Evolutionary conservation across 2,888 invertebrate genomes (phyloP).

Genomic region (Cacoxenus indagator): DNA sequence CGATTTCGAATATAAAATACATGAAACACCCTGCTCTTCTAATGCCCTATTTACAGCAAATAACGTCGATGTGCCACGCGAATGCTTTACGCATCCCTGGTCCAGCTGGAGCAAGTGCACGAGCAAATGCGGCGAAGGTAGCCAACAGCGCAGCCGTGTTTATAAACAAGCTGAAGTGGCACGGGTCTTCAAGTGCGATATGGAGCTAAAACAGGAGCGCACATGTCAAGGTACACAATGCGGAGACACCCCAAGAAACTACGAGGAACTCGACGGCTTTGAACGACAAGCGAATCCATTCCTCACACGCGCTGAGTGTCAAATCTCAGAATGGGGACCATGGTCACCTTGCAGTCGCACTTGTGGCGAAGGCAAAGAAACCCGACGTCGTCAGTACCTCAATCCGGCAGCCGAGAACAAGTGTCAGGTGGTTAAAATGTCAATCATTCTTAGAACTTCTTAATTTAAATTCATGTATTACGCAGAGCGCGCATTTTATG

Average conservation of each 20-base stretch:
- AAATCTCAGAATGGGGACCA: conserved; percentile 79
- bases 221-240: conserved; percentile 69
- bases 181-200: conserved; percentile 57
- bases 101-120: conserved; percentile 73
- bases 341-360: conserved; percentile 85
- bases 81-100: conserved; percentile 71
- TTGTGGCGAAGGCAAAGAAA: conserved; percentile 79
- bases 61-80: conserved; percentile 67
- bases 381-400: conserved; percentile 77
- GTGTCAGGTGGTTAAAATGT: conserved; percentile 71
- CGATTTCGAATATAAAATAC: not conserved
- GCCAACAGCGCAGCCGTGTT: conserved; percentile 61
- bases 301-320: conserved; percentile 73
- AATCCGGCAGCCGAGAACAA: conserved; percentile 74
- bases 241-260: conserved; percentile 34
- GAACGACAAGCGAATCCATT: not conserved
- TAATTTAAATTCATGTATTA: not conserved
- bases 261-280: not conserved
- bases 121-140: conserved; percentile 72
- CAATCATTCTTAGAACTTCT: not conserved
- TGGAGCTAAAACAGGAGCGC: conserved; percentile 53
- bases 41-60: conserved; percentile 45
- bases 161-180: conserved; percentile 67
- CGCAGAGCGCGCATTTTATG: conserved; percentile 35
- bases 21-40: not conserved